Base-by-base conservation (phyloP, 2,113 vertebrate genomes). In the Paedocypris sp. region DNA sequence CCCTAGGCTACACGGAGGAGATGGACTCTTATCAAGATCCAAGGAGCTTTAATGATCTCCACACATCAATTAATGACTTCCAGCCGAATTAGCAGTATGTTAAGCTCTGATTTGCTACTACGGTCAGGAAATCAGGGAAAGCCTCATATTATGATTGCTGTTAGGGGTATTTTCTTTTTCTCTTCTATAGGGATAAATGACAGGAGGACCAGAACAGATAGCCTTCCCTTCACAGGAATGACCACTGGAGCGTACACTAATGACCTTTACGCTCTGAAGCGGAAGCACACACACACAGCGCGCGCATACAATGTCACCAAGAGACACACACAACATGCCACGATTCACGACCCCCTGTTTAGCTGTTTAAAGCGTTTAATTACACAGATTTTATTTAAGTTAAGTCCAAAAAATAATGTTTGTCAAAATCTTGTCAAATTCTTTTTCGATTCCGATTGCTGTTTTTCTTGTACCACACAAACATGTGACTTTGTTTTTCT, bases 261-360 rank as follows among this genome's bases (percentile, higher is more conserved):
- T 70, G 67, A 62, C 74, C 67, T 79, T 36, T 32, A 69, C 1
- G 54, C 67, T 58, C 38, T 63, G 64, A 74, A 67, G 71, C 47
- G 23, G 63, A 75, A 77, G 66, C 52, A 52, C 60, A 60, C 66
- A 64, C 70, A 63, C 54, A 56, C 3, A n/a, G n/a, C 25, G 1
- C 57, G 22, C 38, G 6, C 36, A 42, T 2, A 22, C 7, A 52
- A 16, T n/a, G 3, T 33, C 6, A 23, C 51, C 15, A n/a, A 57
- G 28, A 48, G 5, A 20, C 16, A 33, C 18, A 28, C 51, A 41
- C 46, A 51, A 5, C 19, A 10, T 7, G 10, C n/a, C n/a, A n/a
- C n/a, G n/a, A n/a, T n/a, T n/a, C n/a, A n/a, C n/a, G n/a, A n/a
- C n/a, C n/a, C n/a, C n/a, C n/a, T n/a, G n/a, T n/a, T n/a, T n/a